Base-by-base conservation (phyloP, 2,113 vertebrate genomes). In the Grammomys surdaster region DNA sequence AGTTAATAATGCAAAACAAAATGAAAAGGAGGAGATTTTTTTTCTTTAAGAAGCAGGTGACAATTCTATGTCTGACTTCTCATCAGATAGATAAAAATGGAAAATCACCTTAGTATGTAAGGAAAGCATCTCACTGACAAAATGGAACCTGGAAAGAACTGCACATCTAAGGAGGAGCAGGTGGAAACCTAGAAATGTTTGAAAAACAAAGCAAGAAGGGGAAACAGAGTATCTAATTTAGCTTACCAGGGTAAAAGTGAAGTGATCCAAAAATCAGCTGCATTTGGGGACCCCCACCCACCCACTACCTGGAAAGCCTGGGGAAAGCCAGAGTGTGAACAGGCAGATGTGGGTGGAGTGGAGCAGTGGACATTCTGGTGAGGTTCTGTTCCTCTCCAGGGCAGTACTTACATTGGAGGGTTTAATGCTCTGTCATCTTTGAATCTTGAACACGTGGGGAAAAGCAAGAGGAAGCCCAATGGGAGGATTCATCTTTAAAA, bases 41-140 rank as follows among this genome's bases (percentile, higher is more conserved):
- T 54, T 63, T 4, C n/a, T 28, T 33, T 65, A 88, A 94, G 48
- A 17, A 48, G 56, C 63, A 91, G 11, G 43, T 58, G 43, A 56
- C 76, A 92, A 72, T 20, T 51, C 20, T 82, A 16, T 3, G 5
- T 84, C 82, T 51, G 70, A 9, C 31, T 85, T 96, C 58, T 78
- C 51, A 76, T 88, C 73, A 91, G 72, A 31, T 51, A 73, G 70
- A 86, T 51, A 40, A 72, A 72, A 96, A 72, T 40, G 54, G 46
- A 43, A 80, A 88, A 82, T 56, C 70, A 90, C 77, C 20, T 56
- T 88, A 63, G 12, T 89, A 56, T 3, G 26, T 31, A 56, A 90
- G 60, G 87, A 95, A 77, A 90, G 1, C 19, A 90, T 77, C 82
- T 36, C 33, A 81, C 11, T 54, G 26, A 48, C 40, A 33, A 33